Base-by-base conservation (phyloP, 2,797 vertebrate species). In the Trachops cirrhosus region DNA sequence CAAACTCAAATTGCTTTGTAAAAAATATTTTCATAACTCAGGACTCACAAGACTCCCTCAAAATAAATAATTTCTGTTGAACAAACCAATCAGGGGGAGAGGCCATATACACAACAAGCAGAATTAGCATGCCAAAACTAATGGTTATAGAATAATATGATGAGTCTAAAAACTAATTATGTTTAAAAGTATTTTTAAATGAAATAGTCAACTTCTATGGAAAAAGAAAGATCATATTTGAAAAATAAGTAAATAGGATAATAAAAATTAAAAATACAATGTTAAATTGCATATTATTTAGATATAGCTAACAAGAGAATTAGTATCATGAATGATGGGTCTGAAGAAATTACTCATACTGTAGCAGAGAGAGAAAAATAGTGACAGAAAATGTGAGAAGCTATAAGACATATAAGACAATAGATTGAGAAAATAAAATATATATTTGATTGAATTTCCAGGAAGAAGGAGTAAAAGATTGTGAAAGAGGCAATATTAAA, bases 11-110 rank as follows among this genome's bases (percentile, higher is more conserved):
- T n/a, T 70, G 68, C 32, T 91, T 32, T 18, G 1, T 32, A 86
- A 54, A 54, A 91, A 95, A 84, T 86, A 87, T 70, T 59, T 96
- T 89, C 57, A 34, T 73, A 92, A 88, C 9, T 71, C 50, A 83
- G 50, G 24, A 85, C 48, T 64, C 92, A 82, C 14, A 41, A 83
- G 71, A n/a, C n/a, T 83, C 32, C 37, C 57, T 85, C 67, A 59
- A 59, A 77, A 95, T 84, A 83, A 91, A 89, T n/a, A 80, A 83
- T 48, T 48, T 39, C 26, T 80, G n/a, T 48, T 91, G 12, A 89
- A 88, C 19, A 90, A 96, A 88, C 2, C n/a, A 62, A 22, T 54
- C 64, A 86, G 59, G 85, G 21, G 16, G 77, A 89, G n/a, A 86
- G 46, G 22, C 29, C 54, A 86, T 0, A 14, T 46, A 34, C 3